phyloP scores from a whole-genome alignment of 1,140 invertebrate genomes.

The Brachionus rubens region DNA sequence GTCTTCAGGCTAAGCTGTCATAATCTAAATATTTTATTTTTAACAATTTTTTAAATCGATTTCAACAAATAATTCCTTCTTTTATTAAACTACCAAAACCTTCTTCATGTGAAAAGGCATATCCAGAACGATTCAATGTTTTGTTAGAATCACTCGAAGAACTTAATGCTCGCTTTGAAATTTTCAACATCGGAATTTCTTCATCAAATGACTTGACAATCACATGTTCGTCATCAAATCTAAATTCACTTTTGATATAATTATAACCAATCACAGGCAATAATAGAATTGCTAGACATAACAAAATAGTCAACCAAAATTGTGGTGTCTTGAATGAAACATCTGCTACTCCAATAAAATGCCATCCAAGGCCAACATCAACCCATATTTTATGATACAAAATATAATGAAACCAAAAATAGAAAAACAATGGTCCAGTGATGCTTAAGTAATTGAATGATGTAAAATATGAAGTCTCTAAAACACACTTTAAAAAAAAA shows the following conservation, averaged over 20 bases:
- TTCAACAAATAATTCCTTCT: constrained; percentile 72
- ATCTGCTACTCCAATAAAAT: constrained; percentile 53
- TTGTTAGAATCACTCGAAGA: constrained; percentile 73
- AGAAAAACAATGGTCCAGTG: constrained; percentile 92
- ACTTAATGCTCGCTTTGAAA: constrained; percentile 58
- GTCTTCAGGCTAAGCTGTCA: too few species aligned
- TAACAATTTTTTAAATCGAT: too few species aligned
- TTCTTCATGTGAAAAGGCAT: constrained; percentile 94
- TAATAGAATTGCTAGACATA: constrained; percentile 79
- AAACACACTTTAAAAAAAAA: constrained; percentile 68
- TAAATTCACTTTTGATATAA: constrained; percentile 66
- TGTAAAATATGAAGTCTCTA: constrained; percentile 98
- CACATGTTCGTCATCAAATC: constrained; percentile 82
- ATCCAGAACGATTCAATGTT: constrained; percentile 77
- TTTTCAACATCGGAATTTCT: neutral
- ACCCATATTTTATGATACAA: constrained; percentile 59
- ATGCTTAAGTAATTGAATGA: constrained; percentile 93
- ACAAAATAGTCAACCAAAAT: constrained; percentile 90
- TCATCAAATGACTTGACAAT: constrained; percentile 68
- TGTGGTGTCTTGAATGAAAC: constrained; percentile 66
- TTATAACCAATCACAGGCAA: constrained; percentile 75
- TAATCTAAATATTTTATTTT: too few species aligned
- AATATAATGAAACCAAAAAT: constrained; percentile 71
- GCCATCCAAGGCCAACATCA: constrained; percentile 47
- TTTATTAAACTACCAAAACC: constrained; percentile 96